Evolutionary conservation across 2,888 invertebrate species (phyloP), one percentile per base, ranked within the genome.

Genomic region (Epinotia demarniana): DNA sequence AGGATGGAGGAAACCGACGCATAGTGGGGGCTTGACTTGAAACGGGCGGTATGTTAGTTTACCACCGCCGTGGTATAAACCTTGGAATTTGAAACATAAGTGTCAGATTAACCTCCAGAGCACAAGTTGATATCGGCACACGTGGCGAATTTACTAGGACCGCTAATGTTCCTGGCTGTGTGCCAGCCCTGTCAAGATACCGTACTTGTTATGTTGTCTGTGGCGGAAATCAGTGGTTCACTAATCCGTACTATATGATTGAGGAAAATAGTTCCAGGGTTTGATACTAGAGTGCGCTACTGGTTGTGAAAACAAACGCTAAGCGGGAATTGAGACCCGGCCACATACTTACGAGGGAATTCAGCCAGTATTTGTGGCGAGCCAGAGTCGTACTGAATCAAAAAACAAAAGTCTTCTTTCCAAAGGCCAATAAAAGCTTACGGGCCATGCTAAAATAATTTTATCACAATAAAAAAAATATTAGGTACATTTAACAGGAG

Each of bases 131-230:
- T 69, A 60, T 69, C 60, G 68, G 19, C 67, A 67, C 69, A 46
- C 58, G 60, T 69, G 69, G 69, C n/a, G 43, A 58, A 69, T 69
- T 69, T 69, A 69, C 58, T 69, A 68, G 39, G 12, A 60, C 23
- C 46, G 46, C 60, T 69, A 69, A 67, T n/a, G 60, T 58, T 23
- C 33, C 33, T 69, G 69, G 69, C 58, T 5, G 4, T 23, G 23
- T 46, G 69, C 69, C 69, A 69, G 12, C 46, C 58, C 46, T 69
- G 55, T 27, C 49, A 57, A 46, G 23, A 60, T 46, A 60, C 58
- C 60, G 46, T 69, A 16, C 23, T 46, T 68, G 19, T 23, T 57
- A 55, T 19, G 67, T 55, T 27, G 53, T 43, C 46, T 46, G 69
- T 69, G 69, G 43, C 58, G 67, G 57, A 39, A 57, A 46, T 23